Percentiles rank a stretch among this genome's conserved stretches.
Evolutionary conservation across 2,888 invertebrate species (phyloP).

Genomic region (Nomada goodeniana): DNA sequence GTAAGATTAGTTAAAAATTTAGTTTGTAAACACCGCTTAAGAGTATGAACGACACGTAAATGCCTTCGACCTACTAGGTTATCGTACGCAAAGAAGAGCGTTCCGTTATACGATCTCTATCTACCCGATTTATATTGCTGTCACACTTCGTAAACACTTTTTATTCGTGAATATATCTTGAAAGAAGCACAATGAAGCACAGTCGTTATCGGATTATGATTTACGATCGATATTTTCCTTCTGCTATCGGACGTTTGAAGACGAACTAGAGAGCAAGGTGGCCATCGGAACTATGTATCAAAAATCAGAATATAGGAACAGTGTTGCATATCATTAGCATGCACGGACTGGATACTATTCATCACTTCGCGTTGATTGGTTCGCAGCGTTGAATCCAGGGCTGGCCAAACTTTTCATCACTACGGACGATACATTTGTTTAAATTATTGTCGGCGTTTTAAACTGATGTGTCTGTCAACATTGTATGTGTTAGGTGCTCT

Average conservation of each 20-base stretch:
- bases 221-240: neutral
- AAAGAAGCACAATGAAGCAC: neutral
- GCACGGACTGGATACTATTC: neutral
- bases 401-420: too few relatives aligned
- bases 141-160: conserved; percentile 54
- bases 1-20: conserved; percentile 62
- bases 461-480: too few relatives aligned
- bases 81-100: conserved; percentile 70
- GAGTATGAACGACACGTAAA: conserved; percentile 69
- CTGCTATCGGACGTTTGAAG: neutral
- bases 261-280: neutral
- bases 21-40: conserved; percentile 71
- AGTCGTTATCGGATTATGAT: conserved; percentile 1
- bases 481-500: too few relatives aligned
- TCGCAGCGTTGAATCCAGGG: too few relatives aligned
- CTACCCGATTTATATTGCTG: conserved; percentile 39
- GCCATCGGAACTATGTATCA: neutral
- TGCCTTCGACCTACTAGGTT: conserved; percentile 64
- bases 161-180: conserved; percentile 9
- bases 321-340: neutral
- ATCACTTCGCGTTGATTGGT: neutral
- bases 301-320: neutral
- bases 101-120: conserved; percentile 68
- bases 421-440: too few relatives aligned
- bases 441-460: too few relatives aligned